These are phyloP conservation scores for Dynastes tityus DNA, from an alignment of 2,888 invertebrate species.

Conservation along the genomic window DNA sequence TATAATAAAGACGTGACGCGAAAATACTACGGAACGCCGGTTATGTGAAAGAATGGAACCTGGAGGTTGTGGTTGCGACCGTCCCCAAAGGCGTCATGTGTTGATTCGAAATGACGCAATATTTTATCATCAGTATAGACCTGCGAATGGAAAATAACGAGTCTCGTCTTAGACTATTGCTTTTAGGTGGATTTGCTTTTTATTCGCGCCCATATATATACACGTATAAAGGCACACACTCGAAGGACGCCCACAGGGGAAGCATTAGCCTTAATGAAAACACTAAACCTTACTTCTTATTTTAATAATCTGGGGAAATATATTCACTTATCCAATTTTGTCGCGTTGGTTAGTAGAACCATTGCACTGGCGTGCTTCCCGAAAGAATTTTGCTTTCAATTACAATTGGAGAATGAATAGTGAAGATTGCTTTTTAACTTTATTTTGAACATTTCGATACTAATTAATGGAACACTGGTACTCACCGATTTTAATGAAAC, in stretches of 20 bases:
- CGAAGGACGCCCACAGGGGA: constrained; percentile 2
- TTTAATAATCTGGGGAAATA: constrained; percentile 31
- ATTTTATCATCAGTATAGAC: constrained; percentile 65
- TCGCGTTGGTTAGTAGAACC: background rate
- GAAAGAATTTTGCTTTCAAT: too few relatives aligned
- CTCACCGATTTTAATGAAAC: too few relatives aligned
- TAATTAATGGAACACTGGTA: too few relatives aligned
- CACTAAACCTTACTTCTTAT: constrained; percentile 42
- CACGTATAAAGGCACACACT: constrained; percentile 5
- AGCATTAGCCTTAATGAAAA: constrained; percentile 37
- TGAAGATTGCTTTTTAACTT: too few relatives aligned
- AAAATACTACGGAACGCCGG: constrained; percentile 67
- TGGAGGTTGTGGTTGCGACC: constrained; percentile 61
- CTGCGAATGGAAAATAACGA: constrained; percentile 63
- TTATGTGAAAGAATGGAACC: constrained; percentile 68
- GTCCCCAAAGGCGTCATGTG: constrained; percentile 65
- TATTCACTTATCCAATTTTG: constrained; percentile 34
- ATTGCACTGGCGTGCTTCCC: too few relatives aligned
- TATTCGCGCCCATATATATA: constrained; percentile 28
- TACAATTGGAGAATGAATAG: too few relatives aligned
- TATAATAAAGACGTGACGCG: constrained; percentile 72
- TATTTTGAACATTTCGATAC: too few relatives aligned
- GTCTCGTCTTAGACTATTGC: constrained; percentile 51
- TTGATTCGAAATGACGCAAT: constrained; percentile 64
- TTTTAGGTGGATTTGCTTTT: constrained; percentile 45